Evolutionary conservation across 2,113 vertebrate genomes (phyloP), one percentile per base, ranked within the genome.

Genomic region (Ellobius talpinus): DNA sequence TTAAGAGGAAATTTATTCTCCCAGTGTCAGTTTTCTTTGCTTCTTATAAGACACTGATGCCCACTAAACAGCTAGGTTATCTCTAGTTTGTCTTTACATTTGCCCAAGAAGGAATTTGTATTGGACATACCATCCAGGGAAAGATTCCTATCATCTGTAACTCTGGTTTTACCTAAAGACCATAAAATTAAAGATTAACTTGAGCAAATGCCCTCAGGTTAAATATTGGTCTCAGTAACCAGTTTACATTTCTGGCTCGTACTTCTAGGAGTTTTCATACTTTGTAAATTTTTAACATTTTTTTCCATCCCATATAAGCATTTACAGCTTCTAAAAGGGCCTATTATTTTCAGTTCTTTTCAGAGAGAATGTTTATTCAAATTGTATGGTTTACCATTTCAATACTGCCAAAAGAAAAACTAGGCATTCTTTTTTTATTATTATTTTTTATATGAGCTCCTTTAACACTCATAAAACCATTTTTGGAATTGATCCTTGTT

Each of bases 281-380:
- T 92, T 39, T 58, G 11, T 70, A 55, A 95, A 88, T 47, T 89
- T 91, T 96, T 93, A 39, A 85, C 50, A 93, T 88, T 92, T 16
- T 16, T 31, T 85, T n/a, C 5, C 58, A 87, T 81, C 52, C 82
- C 24, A 74, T 76, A 14, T 89, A 52, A 95, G 6, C 52, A 45
- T 66, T 96, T 81, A 85, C 78, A 95, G 36, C 16, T 17, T 84
- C 87, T 16, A 1, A 79, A 82, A 95, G 93, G 17, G 23, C 86
- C 65, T 6, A 55, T 16, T 90, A 72, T 86, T 95, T 96, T 92
- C 52, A 58, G 36, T 87, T 94, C 31, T 97, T 89, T 85, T 92
- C 7, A 84, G 36, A 89, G 6, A 47, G 29, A 96, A 5, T 2
- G 47, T 66, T 36, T 82, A 50, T 63, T 87, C 24, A 82, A 72